phyloP scores from a whole-genome alignment of 2,113 vertebrate species.

The Poecilia latipinna region DNA sequence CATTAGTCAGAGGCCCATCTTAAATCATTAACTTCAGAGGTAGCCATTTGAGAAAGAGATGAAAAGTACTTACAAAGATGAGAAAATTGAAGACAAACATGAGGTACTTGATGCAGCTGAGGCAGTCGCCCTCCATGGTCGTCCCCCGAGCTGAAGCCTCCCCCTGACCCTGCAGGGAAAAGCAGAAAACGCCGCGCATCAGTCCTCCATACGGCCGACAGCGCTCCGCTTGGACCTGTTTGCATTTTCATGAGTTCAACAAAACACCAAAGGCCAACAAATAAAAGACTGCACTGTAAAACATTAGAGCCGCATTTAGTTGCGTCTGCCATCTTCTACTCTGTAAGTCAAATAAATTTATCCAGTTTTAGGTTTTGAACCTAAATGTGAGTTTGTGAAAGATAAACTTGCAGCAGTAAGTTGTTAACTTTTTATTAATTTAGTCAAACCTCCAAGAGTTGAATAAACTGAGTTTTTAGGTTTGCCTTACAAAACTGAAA shows the following conservation, averaged over 20 bases:
- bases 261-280: constrained; percentile 13
- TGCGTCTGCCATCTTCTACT: too few relatives aligned
- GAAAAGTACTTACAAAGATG: constrained; percentile 91
- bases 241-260: constrained; percentile 60
- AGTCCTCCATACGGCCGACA: constrained; percentile 39
- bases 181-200: constrained; percentile 28
- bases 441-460: too few relatives aligned
- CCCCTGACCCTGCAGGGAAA: constrained; percentile 80
- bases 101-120: constrained; percentile 97
- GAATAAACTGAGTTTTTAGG: too few relatives aligned
- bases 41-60: constrained; percentile 28
- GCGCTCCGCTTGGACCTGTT: constrained; percentile 39
- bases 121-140: constrained; percentile 93
- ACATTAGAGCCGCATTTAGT: too few relatives aligned
- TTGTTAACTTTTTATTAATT: too few relatives aligned
- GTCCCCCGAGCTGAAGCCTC: constrained; percentile 77
- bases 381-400: too few relatives aligned
- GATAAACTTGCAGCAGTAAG: too few relatives aligned
- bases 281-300: not conserved
- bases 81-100: constrained; percentile 99
- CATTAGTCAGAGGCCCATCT: constrained; percentile 61
- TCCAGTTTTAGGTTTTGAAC: too few relatives aligned
- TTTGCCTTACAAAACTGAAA: too few relatives aligned
- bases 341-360: too few relatives aligned
- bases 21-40: constrained; percentile 58